A percentile compares a stretch with the other conserved stretches of the same genome.
Evolutionary conservation across 2,888 invertebrate genomes (phyloP).

Genomic region (Cataglyphis livida): DNA sequence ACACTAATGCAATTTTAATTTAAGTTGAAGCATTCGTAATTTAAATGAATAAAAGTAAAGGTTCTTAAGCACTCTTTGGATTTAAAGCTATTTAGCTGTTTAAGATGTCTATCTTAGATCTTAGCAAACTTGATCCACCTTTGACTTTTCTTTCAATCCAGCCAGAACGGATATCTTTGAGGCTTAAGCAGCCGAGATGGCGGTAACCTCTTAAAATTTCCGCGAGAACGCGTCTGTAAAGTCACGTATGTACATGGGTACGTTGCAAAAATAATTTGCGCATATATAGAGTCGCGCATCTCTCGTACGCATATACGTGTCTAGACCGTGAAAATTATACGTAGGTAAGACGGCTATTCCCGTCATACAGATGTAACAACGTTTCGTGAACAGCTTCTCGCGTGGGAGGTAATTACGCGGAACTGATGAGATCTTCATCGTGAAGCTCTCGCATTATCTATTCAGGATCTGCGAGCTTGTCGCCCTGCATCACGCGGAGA

Average conservation of each 20-base stretch:
- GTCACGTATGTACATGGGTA: neutral
- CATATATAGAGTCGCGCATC: neutral
- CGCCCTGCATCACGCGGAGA: conserved; percentile 67
- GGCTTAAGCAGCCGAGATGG: conserved; percentile 29
- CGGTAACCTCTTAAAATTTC: conserved; percentile 52
- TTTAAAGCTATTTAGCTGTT: neutral
- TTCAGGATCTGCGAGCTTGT: conserved; percentile 79
- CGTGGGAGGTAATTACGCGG: conserved; percentile 81
- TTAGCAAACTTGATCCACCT: conserved; percentile 53
- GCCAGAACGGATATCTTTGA: conserved; percentile 46
- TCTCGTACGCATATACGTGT: neutral
- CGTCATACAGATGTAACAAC: conserved; percentile 59
- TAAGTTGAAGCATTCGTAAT: neutral
- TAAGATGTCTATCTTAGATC: conserved; percentile 21
- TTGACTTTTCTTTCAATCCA: conserved; percentile 35
- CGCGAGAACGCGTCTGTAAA: conserved; percentile 28
- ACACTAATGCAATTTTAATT: neutral
- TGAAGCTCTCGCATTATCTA: conserved; percentile 77
- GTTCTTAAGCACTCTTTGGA: neutral
- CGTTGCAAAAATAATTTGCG: neutral
- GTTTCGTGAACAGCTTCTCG: conserved; percentile 58
- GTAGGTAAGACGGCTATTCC: conserved; percentile 62
- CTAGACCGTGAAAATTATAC: conserved; percentile 39
- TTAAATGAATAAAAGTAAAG: conserved; percentile 6
- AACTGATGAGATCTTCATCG: conserved; percentile 82